phyloP scores from a whole-genome alignment of 2,113 vertebrate genomes.

The Galbula dea region DNA sequence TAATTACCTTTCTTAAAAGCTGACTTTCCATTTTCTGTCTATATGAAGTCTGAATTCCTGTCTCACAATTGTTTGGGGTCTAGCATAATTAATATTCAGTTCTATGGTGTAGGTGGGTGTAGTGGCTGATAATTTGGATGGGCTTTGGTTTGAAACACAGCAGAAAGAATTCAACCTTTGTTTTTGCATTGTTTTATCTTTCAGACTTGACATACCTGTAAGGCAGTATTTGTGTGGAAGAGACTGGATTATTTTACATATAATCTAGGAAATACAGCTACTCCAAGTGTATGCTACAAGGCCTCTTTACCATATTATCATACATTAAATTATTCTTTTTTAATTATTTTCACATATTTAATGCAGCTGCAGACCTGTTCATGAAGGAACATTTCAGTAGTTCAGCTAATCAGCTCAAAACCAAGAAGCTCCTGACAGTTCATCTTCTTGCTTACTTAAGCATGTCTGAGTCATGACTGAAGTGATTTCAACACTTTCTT shows the following conservation, averaged over 20 bases:
- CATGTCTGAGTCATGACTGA: neutral
- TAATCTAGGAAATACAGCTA: neutral
- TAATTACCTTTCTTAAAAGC: neutral
- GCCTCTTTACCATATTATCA: neutral
- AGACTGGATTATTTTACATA: neutral
- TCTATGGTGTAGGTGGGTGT: neutral
- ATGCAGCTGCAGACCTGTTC: neutral
- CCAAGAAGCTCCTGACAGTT: conserved; percentile 19
- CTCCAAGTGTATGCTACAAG: neutral
- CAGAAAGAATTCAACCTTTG: neutral
- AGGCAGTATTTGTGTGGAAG: neutral
- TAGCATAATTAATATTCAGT: neutral
- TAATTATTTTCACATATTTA: neutral
- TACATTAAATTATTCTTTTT: neutral
- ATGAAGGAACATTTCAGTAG: neutral
- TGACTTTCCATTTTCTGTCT: too few species aligned
- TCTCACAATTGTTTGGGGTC: neutral
- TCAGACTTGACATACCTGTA: neutral
- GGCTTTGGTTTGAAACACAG: neutral
- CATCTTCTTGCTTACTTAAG: conserved; percentile 20
- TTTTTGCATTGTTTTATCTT: neutral
- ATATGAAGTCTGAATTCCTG: neutral
- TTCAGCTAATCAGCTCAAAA: conserved; percentile 33
- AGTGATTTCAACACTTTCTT: neutral
- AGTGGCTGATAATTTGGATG: neutral